These are phyloP conservation scores for Onychomys leucogaster DNA, from an alignment of 2,797 vertebrate genomes.

Conservation along the genomic window DNA sequence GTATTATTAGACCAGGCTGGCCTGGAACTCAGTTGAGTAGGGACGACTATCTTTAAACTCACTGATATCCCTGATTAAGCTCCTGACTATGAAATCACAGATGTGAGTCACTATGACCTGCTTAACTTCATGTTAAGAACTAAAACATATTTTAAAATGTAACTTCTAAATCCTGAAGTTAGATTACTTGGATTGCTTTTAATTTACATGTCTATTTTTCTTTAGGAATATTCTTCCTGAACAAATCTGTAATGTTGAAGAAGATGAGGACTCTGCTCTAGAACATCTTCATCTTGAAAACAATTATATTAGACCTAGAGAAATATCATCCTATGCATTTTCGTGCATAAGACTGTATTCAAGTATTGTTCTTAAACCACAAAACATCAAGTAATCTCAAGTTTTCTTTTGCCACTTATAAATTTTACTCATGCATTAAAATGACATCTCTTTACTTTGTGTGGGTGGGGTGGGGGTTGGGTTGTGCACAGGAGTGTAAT, in stretches of 20 bases:
- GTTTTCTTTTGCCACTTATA: constrained; percentile 50
- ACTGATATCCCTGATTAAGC: not conserved
- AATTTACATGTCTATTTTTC: constrained; percentile 59
- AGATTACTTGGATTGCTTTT: constrained; percentile 10
- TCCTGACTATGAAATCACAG: not conserved
- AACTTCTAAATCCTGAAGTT: constrained; percentile 11
- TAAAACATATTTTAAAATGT: constrained; percentile 4
- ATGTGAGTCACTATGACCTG: not conserved
- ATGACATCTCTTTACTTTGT: not conserved
- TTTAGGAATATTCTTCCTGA: constrained; percentile 92
- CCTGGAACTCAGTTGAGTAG: not conserved
- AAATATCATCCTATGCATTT: constrained; percentile 93
- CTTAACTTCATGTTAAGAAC: not conserved
- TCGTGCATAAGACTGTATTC: constrained; percentile 95
- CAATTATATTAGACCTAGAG: constrained; percentile 93
- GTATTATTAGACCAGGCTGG: not conserved
- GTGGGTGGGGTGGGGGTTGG: not conserved
- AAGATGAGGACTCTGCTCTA: constrained; percentile 90
- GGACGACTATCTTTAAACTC: not conserved
- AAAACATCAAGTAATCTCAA: constrained; percentile 88
- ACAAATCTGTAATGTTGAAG: constrained; percentile 91
- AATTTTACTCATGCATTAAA: constrained; percentile 37
- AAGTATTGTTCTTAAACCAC: constrained; percentile 94
- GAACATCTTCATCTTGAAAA: constrained; percentile 96
- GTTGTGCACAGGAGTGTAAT: not conserved